Base-by-base conservation (phyloP, 1,140 invertebrate genomes). In the Heliconius eleuchia region DNA sequence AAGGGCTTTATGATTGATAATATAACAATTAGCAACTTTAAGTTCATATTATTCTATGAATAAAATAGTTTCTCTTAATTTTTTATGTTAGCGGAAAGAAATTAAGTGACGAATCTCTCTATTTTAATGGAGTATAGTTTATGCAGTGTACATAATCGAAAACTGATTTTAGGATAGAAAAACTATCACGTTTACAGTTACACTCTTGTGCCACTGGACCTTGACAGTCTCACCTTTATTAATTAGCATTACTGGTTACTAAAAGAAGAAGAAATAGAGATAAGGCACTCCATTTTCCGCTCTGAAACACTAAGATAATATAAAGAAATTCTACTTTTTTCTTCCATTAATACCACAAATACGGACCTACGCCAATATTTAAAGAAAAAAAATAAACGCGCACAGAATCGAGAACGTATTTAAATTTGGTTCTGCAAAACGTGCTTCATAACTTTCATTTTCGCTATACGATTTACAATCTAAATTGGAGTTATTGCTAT, bases 361-460 rank as follows among this genome's bases (percentile, higher is more conserved):
- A 75, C 78, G 80, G 82, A 82, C 74, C 80, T 79, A 79, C 76
- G 74, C 70, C 79, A 82, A 80, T 80, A 80, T 78, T 83, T 74
- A 73, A 66, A 66, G 27, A 8, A 27, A 66, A 84, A 77, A 78
- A 82, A 77, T 52, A 52, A 80, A 78, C 79, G 78, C 82, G 80
- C 79, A 73, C 78, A 60, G 87, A 86, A 87, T 89, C 86, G 88
- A 86, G 86, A 90, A 89, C 82, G 87, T 90, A 92, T 93, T 92
- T 89, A 91, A 91, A 92, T 91, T 90, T 85, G 89, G 89, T 87
- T 88, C 86, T 91, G 90, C 90, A 88, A 93, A 93, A 90, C 86
- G 89, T 86, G 87, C 83, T 86, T 85, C 85, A 84, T 91, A 88
- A 93, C 92, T 93, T 93, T 93, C 92, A 87, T 92, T 93, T 93